Evolutionary conservation across 2,888 invertebrate species (phyloP), one percentile per base, ranked within the genome.

Genomic region (Ophioninae sp.): DNA sequence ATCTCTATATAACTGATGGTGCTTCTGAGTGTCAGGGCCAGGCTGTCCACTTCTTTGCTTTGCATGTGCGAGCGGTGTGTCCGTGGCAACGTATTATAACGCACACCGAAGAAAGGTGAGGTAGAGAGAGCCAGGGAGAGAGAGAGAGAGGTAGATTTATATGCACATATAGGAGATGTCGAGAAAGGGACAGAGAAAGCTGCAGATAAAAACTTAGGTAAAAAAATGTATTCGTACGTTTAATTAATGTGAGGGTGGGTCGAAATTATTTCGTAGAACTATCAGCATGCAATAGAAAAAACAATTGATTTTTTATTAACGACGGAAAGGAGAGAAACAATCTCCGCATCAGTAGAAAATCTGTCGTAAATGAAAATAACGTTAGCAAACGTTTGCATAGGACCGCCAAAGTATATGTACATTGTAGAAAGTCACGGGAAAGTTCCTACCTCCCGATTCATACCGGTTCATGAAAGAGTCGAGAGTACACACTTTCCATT

Each of bases 1-100:
- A 90, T 87, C 90, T 90, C 91, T 90, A 87, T 89, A 91, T 91
- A 92, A 91, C 92, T 90, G 92, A 92, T 92, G 92, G 91, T 92
- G 89, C 92, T 92, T 92, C 91, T 89, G 90, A 91, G 92, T 92
- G 92, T 92, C 92, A 92, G 87, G 87, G 90, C 88, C 92, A 92
- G 91, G 88, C 90, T 89, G 90, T 90, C 90, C 91, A 91, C 91
- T 91, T 91, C 91, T 91, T 91, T 91, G 88, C 89, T 86, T 85
- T 44, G 81, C 85, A 78, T 83, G 86, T 87, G 87, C 65, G 81
- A 81, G 30, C 80, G 37, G 61, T 78, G 71, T 85, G 79, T 75
- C 80, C 71, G 71, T 13, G 58, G 64, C 58, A 65, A 59, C 69
- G 64, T 64, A 73, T 61, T 82, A 81, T 78, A 65, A 74, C 74